A percentile compares a stretch with the other conserved stretches of the same genome.
Evolutionary conservation across 2,797 vertebrate species (phyloP).

Genomic region (Epinephelus awoara): DNA sequence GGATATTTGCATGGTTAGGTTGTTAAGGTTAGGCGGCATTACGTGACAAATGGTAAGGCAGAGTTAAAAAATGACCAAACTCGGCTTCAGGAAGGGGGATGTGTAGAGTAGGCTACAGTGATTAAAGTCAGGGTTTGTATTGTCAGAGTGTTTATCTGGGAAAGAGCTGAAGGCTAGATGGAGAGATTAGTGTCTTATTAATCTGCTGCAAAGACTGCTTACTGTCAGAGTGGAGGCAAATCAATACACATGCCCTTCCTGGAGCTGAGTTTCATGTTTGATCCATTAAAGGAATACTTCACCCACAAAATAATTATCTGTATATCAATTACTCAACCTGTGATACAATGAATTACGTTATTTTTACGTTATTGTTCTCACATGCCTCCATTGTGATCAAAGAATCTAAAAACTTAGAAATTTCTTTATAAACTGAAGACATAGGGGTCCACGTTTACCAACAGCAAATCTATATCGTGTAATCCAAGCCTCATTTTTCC

Average conservation of each 20-base stretch:
- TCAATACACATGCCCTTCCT: conserved; percentile 49
- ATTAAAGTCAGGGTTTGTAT: conserved; percentile 37
- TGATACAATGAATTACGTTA: too few species aligned
- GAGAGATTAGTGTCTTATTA: conserved; percentile 54
- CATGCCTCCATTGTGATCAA: too few species aligned
- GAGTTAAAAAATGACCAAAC: conserved; percentile 38
- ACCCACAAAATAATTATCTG: too few species aligned
- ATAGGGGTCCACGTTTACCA: too few species aligned
- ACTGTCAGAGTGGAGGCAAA: conserved; percentile 29
- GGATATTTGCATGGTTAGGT: conserved; percentile 76
- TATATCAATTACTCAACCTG: too few species aligned
- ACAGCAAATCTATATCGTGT: too few species aligned
- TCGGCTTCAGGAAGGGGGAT: conserved; percentile 49
- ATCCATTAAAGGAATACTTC: not conserved
- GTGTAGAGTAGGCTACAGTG: conserved; percentile 16
- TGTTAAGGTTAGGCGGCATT: conserved; percentile 52
- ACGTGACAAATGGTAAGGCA: conserved; percentile 22
- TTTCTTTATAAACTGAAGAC: too few species aligned
- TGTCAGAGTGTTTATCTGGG: conserved; percentile 20
- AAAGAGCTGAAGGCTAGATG: conserved; percentile 25
- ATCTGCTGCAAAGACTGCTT: conserved; percentile 33
- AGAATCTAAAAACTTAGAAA: too few species aligned
- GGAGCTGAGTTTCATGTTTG: conserved; percentile 58
- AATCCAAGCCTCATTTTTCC: too few species aligned
- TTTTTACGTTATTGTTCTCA: too few species aligned